Evolutionary conservation across 2,888 invertebrate species (phyloP).

Genomic region (Scaptomyza caliginosa): DNA sequence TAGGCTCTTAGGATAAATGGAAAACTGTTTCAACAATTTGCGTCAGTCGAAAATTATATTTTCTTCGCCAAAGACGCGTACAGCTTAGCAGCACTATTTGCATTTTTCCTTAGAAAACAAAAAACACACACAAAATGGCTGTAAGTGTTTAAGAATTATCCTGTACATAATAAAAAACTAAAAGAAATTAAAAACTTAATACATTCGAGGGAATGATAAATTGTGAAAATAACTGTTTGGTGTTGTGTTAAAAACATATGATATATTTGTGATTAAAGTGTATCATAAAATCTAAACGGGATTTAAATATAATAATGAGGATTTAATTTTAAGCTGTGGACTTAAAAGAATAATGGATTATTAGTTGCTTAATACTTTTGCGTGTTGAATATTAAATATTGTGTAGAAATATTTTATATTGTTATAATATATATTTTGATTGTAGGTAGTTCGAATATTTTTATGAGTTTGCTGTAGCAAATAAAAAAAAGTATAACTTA

Average conservation of each 20-base stretch:
- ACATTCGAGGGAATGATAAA: neutral
- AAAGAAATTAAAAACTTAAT: neutral
- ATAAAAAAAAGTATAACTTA: too few relatives aligned
- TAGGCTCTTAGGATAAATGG: conserved; percentile 77
- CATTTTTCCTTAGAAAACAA: conserved; percentile 34
- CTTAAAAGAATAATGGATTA: too few relatives aligned
- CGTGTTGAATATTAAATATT: too few relatives aligned
- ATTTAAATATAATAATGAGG: too few relatives aligned
- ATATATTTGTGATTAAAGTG: neutral
- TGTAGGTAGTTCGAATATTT: too few relatives aligned
- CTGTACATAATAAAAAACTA: neutral
- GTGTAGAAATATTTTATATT: too few relatives aligned
- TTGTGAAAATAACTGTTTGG: neutral
- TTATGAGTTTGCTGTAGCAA: too few relatives aligned
- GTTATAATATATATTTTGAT: too few relatives aligned
- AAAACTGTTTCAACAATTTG: conserved; percentile 76
- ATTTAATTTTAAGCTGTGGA: too few relatives aligned
- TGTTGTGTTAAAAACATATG: neutral
- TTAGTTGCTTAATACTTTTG: too few relatives aligned
- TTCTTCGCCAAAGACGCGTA: conserved; percentile 77
- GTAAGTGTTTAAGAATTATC: conserved; percentile 66
- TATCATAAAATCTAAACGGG: too few relatives aligned
- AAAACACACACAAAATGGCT: conserved; percentile 67
- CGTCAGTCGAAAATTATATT: conserved; percentile 81
- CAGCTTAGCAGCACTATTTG: conserved; percentile 27